Evolutionary conservation across 2,888 invertebrate species (phyloP), one percentile per base, ranked within the genome.

Genomic region (Frankliniella intonsa): DNA sequence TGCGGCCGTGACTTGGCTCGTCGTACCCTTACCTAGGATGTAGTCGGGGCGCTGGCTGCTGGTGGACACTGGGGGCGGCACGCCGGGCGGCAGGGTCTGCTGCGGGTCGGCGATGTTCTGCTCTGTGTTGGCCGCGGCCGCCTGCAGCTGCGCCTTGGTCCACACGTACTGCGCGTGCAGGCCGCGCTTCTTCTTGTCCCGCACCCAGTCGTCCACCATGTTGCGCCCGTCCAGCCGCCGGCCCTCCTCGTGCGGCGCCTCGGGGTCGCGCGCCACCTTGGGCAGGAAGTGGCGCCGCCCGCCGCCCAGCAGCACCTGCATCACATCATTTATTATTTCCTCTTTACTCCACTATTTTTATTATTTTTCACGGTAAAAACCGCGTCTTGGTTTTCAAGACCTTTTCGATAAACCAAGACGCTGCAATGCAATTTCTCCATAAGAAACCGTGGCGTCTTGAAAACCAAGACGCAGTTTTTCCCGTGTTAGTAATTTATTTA

Each of bases 181-280:
- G 80, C 91, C 90, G 83, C 92, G 89, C 84, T 92, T 90, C 85
- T 93, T 93, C 88, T 93, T 93, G 86, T 94, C 94, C 84, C 93
- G 89, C 0, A 92, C 90, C 95, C 95, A 95, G 87, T 94, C 94
- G 87, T 94, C 93, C 83, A 94, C 93, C 82, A 95, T 90, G 88
- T 95, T 94, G 83, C 94, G 89, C 0, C 94, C 94, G 86, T 95
- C 95, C 25, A 93, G 88, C 84, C 94, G 90, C 85, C 93, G 89
- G 0, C 94, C 94, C 86, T 93, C 93, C 84, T 93, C 91, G 83
- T 91, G 91, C 0, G 91, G 90, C 86, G 91, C 91, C 86, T 93
- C 93, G 0, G 93, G 93, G 86, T 94, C 94, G 84, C 90, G 89
- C 0, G 92, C 92, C 55, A 93, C 91, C 85, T 92, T 93, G 8